Conservation (phyloP, 2,113 vertebrate species). For the Ciconia boyciana region DNA sequence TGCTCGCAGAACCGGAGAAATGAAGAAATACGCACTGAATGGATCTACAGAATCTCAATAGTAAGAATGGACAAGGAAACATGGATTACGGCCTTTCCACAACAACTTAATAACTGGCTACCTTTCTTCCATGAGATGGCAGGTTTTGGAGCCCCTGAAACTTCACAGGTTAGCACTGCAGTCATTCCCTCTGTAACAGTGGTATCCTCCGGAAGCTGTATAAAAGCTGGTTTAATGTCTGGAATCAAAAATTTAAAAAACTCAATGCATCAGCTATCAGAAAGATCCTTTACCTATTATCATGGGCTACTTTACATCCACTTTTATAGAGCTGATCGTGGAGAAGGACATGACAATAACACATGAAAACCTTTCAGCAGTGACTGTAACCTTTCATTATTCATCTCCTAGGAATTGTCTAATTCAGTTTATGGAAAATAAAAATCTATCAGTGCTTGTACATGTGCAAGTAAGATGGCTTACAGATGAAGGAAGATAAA, state of each 20-base stretch:
- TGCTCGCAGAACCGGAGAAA: neutral
- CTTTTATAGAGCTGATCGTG: neutral
- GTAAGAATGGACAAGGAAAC: neutral
- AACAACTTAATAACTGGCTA: neutral
- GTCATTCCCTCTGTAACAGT: slow-evolving; percentile 86
- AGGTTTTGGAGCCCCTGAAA: slow-evolving; percentile 88
- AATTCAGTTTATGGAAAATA: slow-evolving; percentile 46
- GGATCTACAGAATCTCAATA: neutral
- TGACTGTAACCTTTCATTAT: slow-evolving; percentile 6
- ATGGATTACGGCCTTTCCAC: neutral
- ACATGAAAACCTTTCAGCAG: neutral
- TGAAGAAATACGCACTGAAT: neutral
- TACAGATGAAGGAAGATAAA: neutral
- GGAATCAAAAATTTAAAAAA: neutral
- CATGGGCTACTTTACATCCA: neutral
- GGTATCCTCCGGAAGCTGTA: slow-evolving; percentile 75
- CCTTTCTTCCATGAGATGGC: slow-evolving; percentile 92
- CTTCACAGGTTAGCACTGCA: slow-evolving; percentile 83
- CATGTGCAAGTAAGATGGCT: neutral
- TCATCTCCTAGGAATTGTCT: slow-evolving; percentile 24
- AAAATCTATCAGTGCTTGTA: neutral
- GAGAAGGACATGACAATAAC: neutral
- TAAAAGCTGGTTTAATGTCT: slow-evolving; percentile 87
- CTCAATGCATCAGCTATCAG: neutral
- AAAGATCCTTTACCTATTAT: neutral